Base-by-base conservation (phyloP, 2,797 vertebrate species). In the Hippocampus kuda region DNA sequence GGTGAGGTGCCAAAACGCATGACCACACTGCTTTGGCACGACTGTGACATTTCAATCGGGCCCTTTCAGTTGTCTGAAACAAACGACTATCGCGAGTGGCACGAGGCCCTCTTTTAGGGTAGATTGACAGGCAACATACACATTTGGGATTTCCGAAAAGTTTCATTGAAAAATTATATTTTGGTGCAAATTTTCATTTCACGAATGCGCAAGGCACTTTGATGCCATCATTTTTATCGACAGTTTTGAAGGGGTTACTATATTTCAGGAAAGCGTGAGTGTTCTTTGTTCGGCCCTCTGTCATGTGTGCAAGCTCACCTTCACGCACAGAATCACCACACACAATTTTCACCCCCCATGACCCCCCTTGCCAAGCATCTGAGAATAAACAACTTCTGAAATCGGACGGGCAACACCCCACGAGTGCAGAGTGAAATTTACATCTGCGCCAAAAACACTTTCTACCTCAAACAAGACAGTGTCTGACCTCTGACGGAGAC, bases 371-470 rank as follows among this genome's bases (percentile, higher is more conserved):
- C 34, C 48, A 2, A 75, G 71, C 86, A 86, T 88, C 82, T 86
- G 86, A 84, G 78, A 86, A 71, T 82, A 46, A 51, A 61, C 44
- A 41, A 59, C 73, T 74, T 70, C 70, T 75, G 79, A 83, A 82
- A 80, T 80, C 73, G 77, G 78, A 72, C 67, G 72, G 77, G 70
- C 80, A 18, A 30, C 15, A 60, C 57, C 57, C 6, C 27, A 16
- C 16, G 12, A 60, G 16, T 86, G 83, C 85, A 56, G 75, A 69
- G 64, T 77, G 64, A 85, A 83, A 81, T 75, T 67, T 70, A 76
- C 78, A 80, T 71, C 56, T 70, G 72, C 69, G 74, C 71, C 77
- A 81, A 86, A 89, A 34, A 84, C 82, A 77, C 79, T 67, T 71
- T 75, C 26, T 30, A 70, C 76, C 75, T 78, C 66, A 65, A 84